Evolutionary conservation across 2,797 vertebrate species (phyloP).

Genomic region (Psittacula derbiana): DNA sequence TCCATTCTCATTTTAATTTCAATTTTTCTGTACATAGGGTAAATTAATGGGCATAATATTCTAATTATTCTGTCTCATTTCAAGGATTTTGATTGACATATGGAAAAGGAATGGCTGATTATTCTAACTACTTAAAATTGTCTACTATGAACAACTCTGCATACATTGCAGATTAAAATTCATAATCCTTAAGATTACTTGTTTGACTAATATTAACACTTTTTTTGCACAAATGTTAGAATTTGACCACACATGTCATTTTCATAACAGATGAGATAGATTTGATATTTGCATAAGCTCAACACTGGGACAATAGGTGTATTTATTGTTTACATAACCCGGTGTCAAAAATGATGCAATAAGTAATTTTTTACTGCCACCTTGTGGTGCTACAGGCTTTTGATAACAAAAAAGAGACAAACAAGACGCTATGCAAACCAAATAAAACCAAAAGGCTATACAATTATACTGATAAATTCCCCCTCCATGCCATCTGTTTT

Average conservation of each 20-base stretch:
- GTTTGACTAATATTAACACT: background rate
- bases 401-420: background rate
- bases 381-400: slow-evolving; percentile 61
- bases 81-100: background rate
- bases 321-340: slow-evolving; percentile 16
- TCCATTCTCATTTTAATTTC: background rate
- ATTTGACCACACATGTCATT: background rate
- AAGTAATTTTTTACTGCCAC: slow-evolving; percentile 74
- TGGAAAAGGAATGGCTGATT: background rate
- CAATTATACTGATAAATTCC: background rate
- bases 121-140: background rate
- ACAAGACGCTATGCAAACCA: background rate
- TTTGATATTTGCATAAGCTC: background rate
- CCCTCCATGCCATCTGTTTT: background rate
- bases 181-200: background rate
- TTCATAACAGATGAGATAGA: background rate
- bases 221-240: background rate
- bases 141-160: background rate
- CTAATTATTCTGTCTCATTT: background rate
- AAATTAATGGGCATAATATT: background rate
- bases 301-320: background rate
- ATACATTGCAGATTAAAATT: background rate
- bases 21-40: background rate
- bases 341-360: background rate
- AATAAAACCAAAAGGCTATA: background rate